These are phyloP conservation scores for Zosterops lateralis DNA, from an alignment of 2,113 vertebrate species.

Conservation along the genomic window DNA sequence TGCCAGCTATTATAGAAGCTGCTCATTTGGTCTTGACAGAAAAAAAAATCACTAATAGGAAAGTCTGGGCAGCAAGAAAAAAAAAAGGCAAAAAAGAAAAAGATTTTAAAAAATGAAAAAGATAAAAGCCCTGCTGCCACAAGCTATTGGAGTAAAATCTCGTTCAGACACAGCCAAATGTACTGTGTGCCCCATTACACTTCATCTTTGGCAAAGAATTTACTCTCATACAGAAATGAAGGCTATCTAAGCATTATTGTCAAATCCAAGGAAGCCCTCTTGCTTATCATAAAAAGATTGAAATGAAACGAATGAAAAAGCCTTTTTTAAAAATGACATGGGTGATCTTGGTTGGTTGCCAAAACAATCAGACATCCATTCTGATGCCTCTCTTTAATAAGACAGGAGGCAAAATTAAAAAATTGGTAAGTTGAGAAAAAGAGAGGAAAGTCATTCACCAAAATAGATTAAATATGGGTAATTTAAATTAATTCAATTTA, in stretches of 20 bases:
- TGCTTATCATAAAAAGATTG: background rate
- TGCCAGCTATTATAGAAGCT: background rate
- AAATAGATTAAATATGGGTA: background rate
- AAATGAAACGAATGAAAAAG: background rate
- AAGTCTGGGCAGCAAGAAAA: background rate
- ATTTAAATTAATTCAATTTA: background rate
- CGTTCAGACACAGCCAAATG: background rate
- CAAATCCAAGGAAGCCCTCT: background rate
- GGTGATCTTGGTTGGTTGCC: background rate
- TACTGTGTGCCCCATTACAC: background rate
- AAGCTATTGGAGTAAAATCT: background rate
- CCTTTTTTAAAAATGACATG: rapidly evolving
- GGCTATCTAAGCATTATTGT: background rate
- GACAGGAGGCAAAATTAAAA: background rate
- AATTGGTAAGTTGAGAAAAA: background rate
- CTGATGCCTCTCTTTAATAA: background rate
- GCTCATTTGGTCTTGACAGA: background rate
- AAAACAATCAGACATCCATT: background rate
- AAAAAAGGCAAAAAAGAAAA: background rate
- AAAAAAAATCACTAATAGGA: background rate
- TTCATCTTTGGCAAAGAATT: background rate
- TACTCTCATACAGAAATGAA: background rate
- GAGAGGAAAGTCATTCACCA: background rate
- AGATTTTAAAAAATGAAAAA: too few species aligned
- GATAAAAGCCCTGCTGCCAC: background rate